A percentile compares a stretch with the other conserved stretches of the same genome.
Evolutionary conservation across 2,797 vertebrate species (phyloP).

Genomic region (Caiman crocodilus): DNA sequence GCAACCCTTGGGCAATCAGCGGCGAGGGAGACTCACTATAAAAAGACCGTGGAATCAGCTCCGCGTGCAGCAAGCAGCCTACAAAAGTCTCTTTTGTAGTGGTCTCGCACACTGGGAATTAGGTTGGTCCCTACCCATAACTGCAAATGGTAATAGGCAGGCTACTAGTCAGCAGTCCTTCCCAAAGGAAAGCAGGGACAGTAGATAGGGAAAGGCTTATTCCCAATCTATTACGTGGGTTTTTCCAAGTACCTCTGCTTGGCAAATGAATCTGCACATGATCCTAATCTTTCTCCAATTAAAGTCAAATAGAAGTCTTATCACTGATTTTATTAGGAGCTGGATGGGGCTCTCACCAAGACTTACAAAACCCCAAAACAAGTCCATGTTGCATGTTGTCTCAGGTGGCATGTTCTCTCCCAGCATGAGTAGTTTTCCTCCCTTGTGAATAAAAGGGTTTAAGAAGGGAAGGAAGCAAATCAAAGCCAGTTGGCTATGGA

Average conservation of each 20-base stretch:
- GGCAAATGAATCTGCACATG: background rate
- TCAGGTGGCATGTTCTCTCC: background rate
- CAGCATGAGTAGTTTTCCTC: slow-evolving; percentile 5
- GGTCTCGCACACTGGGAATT: too few relatives aligned
- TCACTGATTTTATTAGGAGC: background rate
- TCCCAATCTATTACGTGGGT: fast-evolving
- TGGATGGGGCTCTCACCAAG: background rate
- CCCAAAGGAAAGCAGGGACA: background rate
- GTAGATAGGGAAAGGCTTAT: background rate
- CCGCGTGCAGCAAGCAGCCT: too few relatives aligned
- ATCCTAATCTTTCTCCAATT: background rate
- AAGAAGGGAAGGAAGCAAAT: slow-evolving; percentile 70
- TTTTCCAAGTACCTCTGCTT: background rate
- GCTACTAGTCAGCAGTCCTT: background rate
- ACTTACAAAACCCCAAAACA: slow-evolving; percentile 4
- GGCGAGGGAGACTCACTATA: too few relatives aligned
- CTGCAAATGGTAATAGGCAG: too few relatives aligned
- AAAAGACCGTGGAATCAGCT: too few relatives aligned
- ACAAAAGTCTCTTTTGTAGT: too few relatives aligned
- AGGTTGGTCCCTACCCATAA: too few relatives aligned
- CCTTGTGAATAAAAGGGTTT: slow-evolving; percentile 76
- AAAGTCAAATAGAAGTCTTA: background rate
- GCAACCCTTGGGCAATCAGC: too few relatives aligned
- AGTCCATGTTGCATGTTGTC: background rate
- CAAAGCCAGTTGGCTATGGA: slow-evolving; percentile 71